These are phyloP conservation scores for Noctua janthe DNA, from an alignment of 2,888 invertebrate species.

Conservation along the genomic window DNA sequence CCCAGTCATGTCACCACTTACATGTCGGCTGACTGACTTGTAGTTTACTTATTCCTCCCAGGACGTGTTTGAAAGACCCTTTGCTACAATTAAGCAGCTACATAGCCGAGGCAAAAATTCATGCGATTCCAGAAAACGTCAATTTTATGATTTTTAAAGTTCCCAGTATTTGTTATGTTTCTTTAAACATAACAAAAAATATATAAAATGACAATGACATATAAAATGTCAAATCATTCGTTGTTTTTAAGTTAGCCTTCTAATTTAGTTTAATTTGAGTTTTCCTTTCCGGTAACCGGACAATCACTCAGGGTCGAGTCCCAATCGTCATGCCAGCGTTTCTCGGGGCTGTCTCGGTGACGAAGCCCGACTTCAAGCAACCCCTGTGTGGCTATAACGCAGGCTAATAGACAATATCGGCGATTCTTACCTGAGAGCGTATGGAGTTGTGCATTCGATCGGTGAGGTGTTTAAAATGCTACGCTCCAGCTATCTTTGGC, in stretches of 20 bases:
- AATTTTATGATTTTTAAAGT: background rate
- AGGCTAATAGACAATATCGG: no score
- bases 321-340: background rate
- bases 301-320: background rate
- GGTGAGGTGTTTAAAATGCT: background rate
- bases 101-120: background rate
- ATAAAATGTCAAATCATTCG: background rate
- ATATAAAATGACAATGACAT: no score
- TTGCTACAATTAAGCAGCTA: background rate
- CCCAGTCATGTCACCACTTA: background rate
- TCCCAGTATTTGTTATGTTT: background rate
- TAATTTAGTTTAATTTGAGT: background rate
- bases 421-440: no score
- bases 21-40: background rate
- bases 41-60: background rate
- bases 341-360: no score
- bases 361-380: no score
- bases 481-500: no score
- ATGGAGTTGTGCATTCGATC: background rate
- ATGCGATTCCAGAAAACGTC: background rate
- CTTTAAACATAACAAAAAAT: no score
- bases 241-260: background rate
- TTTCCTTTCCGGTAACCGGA: background rate
- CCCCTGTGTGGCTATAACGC: no score
- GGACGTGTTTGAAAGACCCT: background rate